Percentiles rank a stretch among this genome's conserved stretches.
Conservation (phyloP, 2,888 invertebrate genomes). For the Drosophila robusta region DNA sequence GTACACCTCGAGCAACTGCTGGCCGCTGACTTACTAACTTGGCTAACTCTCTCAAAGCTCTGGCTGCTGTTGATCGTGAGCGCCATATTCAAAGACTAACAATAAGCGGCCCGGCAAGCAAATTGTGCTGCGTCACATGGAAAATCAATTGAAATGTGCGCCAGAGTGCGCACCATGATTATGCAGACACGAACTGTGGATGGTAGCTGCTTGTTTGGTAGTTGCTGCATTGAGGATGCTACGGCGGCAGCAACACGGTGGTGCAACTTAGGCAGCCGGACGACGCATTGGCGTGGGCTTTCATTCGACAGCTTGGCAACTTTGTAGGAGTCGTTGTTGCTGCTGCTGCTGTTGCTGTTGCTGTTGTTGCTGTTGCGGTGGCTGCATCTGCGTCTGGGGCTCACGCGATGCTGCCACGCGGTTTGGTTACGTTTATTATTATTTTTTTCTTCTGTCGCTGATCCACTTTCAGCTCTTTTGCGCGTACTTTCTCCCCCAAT, state of each 20-base stretch:
- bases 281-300: constrained; percentile 73
- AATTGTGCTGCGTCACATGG: constrained; percentile 80
- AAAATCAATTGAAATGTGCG: constrained; percentile 77
- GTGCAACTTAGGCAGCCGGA: constrained; percentile 39
- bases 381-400: constrained; percentile 59
- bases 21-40: constrained; percentile 21
- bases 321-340: constrained; percentile 67
- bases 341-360: background rate
- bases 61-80: constrained; percentile 48
- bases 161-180: constrained; percentile 74
- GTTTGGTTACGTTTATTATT: constrained; percentile 81
- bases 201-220: constrained; percentile 17
- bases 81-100: constrained; percentile 72
- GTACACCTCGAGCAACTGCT: constrained; percentile 40
- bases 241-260: constrained; percentile 17
- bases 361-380: constrained; percentile 30
- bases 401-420: constrained; percentile 80
- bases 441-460: constrained; percentile 62
- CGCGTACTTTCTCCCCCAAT: constrained; percentile 79
- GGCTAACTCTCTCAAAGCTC: constrained; percentile 25
- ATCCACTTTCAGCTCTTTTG: constrained; percentile 79
- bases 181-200: constrained; percentile 64
- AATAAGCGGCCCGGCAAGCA: constrained; percentile 38
- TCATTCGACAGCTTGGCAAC: constrained; percentile 60
- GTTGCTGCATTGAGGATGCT: constrained; percentile 41